These are phyloP conservation scores for Sebastolobus alascanus DNA, from an alignment of 2,797 vertebrate genomes.

Conservation along the genomic window DNA sequence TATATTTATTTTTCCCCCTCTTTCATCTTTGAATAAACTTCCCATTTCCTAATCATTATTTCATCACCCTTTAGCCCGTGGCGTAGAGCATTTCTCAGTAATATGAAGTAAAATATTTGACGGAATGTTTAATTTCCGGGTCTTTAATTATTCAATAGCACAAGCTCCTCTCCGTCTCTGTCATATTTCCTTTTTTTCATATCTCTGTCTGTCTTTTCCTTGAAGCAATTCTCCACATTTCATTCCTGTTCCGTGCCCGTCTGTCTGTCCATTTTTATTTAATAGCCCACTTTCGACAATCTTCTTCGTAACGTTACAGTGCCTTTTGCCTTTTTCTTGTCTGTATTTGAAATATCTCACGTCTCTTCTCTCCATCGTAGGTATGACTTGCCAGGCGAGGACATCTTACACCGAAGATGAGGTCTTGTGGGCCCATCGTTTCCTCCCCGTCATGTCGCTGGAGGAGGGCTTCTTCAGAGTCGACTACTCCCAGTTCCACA, in stretches of 20 bases:
- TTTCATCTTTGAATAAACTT: conserved; percentile 11
- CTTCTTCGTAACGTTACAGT: not conserved
- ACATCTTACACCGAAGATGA: conserved; percentile 94
- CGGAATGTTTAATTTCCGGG: conserved; percentile 67
- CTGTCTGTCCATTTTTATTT: conserved; percentile 34
- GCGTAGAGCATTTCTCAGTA: conserved; percentile 24
- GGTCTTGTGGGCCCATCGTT: conserved; percentile 92
- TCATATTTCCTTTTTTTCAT: conserved; percentile 20
- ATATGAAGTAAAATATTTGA: conserved; percentile 61
- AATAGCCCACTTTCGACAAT: not conserved
- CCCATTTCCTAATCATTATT: conserved; percentile 26
- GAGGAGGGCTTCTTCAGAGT: conserved; percentile 93
- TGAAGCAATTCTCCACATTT: conserved; percentile 32
- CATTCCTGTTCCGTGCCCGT: conserved; percentile 23
- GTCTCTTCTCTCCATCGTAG: conserved; percentile 64
- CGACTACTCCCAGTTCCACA: conserved; percentile 93
- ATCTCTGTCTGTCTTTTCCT: conserved; percentile 31
- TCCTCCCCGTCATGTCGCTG: conserved; percentile 92
- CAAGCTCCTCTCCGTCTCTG: conserved; percentile 39
- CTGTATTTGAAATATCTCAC: conserved; percentile 19
- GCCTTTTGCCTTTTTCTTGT: conserved; percentile 8
- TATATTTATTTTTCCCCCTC: not conserved
- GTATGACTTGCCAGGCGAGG: conserved; percentile 93
- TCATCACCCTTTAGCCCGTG: conserved; percentile 30
- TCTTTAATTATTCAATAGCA: conserved; percentile 71